Conservation (phyloP, 2,888 invertebrate genomes). For the Tiliacea citrago region DNA sequence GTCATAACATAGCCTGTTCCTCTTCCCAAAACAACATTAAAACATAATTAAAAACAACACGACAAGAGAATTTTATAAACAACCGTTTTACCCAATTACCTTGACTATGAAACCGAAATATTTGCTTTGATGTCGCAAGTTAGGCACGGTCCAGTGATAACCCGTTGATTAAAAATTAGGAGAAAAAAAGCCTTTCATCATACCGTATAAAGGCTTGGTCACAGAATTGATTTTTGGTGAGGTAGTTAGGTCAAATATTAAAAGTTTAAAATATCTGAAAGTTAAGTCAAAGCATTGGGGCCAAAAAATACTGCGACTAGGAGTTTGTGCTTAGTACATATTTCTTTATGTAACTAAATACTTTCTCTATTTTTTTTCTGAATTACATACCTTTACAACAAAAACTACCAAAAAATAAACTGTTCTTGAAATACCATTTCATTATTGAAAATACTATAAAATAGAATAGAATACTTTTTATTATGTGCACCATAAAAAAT, state of each 20-base stretch:
- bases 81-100: slow-evolving; percentile 50
- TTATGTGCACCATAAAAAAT: too few relatives aligned
- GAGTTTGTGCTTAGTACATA: background rate
- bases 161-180: slow-evolving; percentile 61
- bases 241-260: slow-evolving; percentile 23
- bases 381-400: background rate
- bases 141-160: slow-evolving; percentile 44
- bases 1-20: slow-evolving; percentile 30
- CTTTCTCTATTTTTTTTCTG: background rate
- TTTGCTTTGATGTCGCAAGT: slow-evolving; percentile 65
- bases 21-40: slow-evolving; percentile 33
- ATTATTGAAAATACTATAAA: too few relatives aligned
- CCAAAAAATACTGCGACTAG: background rate
- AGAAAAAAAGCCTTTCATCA: slow-evolving; percentile 46
- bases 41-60: slow-evolving; percentile 59
- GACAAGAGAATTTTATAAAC: slow-evolving; percentile 51
- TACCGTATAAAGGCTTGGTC: slow-evolving; percentile 34
- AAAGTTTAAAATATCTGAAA: slow-evolving; percentile 17
- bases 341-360: background rate
- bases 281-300: slow-evolving; percentile 14
- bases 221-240: slow-evolving; percentile 36
- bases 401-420: background rate
- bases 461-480: too few relatives aligned
- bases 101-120: slow-evolving; percentile 57
- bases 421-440: background rate